Conservation (phyloP, 64 coral and sea anemone genomes). For the Stichodactyla helianthus region DNA sequence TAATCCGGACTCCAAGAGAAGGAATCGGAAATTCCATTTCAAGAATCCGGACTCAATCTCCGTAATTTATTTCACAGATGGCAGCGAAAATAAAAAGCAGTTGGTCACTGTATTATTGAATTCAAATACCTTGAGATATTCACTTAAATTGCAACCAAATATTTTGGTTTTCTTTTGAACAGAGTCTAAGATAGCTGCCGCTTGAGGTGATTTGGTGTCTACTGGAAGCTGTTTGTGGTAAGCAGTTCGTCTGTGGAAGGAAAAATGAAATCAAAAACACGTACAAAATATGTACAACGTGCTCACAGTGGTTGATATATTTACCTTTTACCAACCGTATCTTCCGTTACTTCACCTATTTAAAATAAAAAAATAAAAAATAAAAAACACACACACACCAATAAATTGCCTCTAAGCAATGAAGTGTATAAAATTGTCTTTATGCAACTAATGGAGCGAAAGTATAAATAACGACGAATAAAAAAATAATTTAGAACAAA, state of each 20-base stretch:
- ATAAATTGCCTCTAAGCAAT: background rate
- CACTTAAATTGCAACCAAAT: constrained; percentile 91
- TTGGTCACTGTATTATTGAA: too few relatives aligned
- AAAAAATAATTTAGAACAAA: background rate
- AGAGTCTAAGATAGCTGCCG: constrained; percentile 70
- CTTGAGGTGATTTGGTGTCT: constrained; percentile 26
- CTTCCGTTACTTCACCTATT: constrained; percentile 78
- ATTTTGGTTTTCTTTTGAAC: constrained; percentile 96
- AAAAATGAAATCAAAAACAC: background rate
- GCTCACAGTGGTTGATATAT: background rate
- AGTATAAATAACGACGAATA: background rate
- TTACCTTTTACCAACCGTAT: constrained; percentile 51
- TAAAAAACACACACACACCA: background rate
- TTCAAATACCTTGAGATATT: constrained; percentile 74
- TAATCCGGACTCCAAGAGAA: too few relatives aligned
- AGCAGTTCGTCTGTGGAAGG: background rate
- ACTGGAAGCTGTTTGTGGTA: constrained; percentile 18
- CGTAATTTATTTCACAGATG: too few relatives aligned
- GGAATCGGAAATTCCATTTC: too few relatives aligned
- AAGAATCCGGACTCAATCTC: too few relatives aligned
- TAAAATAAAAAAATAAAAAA: background rate
- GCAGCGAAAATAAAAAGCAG: too few relatives aligned
- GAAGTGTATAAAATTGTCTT: background rate
- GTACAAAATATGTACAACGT: too few relatives aligned
- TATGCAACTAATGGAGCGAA: background rate